Conservation (phyloP, 1,140 invertebrate genomes). For the Lordiphosa stackelbergi region DNA sequence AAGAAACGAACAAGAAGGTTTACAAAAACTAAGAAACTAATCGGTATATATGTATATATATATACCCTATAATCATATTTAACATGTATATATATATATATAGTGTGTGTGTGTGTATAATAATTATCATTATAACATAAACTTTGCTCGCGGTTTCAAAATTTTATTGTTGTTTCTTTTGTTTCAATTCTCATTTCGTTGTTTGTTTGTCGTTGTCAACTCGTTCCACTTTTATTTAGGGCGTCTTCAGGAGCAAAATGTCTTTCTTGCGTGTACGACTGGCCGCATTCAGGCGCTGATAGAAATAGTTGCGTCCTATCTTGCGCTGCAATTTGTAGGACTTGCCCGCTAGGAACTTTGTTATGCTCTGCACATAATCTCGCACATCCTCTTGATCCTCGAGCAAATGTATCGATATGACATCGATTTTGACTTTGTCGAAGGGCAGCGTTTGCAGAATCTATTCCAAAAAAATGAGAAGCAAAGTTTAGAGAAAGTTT, state of each 20-base stretch:
- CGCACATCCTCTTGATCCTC: constrained; percentile 70
- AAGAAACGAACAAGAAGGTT: constrained; percentile 25
- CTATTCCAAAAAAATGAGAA: constrained; percentile 37
- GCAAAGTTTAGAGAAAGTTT: constrained; percentile 25
- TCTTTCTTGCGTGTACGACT: constrained; percentile 75
- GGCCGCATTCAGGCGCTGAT: constrained; percentile 64
- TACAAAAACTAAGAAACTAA: constrained; percentile 55
- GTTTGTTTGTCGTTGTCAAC: constrained; percentile 11
- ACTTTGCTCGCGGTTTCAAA: constrained; percentile 45
- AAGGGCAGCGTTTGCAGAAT: constrained; percentile 79
- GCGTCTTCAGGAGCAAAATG: constrained; percentile 70
- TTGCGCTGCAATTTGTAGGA: constrained; percentile 71
- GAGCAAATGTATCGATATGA: constrained; percentile 77
- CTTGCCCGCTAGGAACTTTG: constrained; percentile 72
- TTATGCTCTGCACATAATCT: constrained; percentile 69
- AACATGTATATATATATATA: constrained; percentile 41
- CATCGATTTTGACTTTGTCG: constrained; percentile 78
- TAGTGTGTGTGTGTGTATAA: constrained; percentile 33
- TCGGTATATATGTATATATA: constrained; percentile 33
- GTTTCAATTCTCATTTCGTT: constrained; percentile 39
- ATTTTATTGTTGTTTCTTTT: constrained; percentile 15
- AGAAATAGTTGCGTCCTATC: constrained; percentile 75
- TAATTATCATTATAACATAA: constrained; percentile 71
- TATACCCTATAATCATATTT: constrained; percentile 33
- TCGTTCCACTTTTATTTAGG: constrained; percentile 42